A percentile compares a stretch with the other conserved stretches of the same genome.
Conservation (phyloP, 2,797 vertebrate genomes). For the Sebastes glaucus region DNA sequence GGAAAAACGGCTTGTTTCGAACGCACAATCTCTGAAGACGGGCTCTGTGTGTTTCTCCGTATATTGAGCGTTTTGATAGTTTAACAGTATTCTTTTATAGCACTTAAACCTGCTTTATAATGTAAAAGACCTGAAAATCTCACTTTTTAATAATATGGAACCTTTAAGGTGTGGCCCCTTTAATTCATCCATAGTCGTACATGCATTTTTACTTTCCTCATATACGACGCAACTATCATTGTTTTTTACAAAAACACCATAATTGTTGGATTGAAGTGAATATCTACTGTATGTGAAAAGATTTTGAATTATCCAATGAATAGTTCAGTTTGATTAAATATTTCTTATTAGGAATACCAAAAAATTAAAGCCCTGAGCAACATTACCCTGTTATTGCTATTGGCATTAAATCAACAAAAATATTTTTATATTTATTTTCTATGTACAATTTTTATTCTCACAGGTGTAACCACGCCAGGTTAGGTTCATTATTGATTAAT, state of each 20-base stretch:
- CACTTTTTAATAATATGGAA: accelerated
- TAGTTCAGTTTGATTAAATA: background rate
- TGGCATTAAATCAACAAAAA: background rate
- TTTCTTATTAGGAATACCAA: background rate
- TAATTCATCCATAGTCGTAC: background rate
- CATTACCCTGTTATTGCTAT: background rate
- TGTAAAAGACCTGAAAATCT: too few relatives aligned
- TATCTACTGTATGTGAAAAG: accelerated
- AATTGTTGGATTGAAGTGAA: too few relatives aligned
- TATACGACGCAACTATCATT: background rate
- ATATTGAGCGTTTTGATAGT: too few relatives aligned
- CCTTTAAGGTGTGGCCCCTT: background rate
- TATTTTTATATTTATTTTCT: background rate
- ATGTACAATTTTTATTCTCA: background rate
- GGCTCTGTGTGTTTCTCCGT: too few relatives aligned
- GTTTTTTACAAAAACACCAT: background rate
- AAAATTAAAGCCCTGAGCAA: background rate
- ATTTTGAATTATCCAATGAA: background rate
- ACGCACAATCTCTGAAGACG: too few relatives aligned
- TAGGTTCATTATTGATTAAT: too few relatives aligned
- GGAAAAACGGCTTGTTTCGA: too few relatives aligned
- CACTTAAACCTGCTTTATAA: too few relatives aligned
- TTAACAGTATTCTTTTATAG: too few relatives aligned
- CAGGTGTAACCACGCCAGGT: background rate
- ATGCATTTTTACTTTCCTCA: background rate